Percentiles rank a stretch among this genome's conserved stretches.
Conservation (phyloP, 2,113 vertebrate genomes). For the Otolemur garnettii region DNA sequence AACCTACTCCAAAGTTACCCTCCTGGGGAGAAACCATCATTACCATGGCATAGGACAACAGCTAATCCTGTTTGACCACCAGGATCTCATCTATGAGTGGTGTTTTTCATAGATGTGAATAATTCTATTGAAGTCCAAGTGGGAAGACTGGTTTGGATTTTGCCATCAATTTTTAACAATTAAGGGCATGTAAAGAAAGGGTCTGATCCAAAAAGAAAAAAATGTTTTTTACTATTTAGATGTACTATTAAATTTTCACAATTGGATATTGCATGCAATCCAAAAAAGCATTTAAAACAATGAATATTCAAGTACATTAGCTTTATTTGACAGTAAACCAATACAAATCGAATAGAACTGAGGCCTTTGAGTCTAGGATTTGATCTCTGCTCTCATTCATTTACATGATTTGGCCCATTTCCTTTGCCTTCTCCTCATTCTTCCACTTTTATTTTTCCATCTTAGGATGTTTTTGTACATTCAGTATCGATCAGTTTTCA, state of each 20-base stretch:
- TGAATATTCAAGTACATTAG: constrained; percentile 74
- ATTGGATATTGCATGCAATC: constrained; percentile 54
- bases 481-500: neutral
- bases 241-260: constrained; percentile 32
- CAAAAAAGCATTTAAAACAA: constrained; percentile 76
- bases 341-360: constrained; percentile 69
- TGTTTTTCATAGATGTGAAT: neutral
- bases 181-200: constrained; percentile 2
- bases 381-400: constrained; percentile 54
- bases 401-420: constrained; percentile 62
- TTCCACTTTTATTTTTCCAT: constrained; percentile 11
- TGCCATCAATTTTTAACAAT: constrained; percentile 44
- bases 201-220: neutral
- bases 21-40: neutral
- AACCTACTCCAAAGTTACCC: neutral
- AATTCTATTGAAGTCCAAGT: neutral
- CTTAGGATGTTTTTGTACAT: constrained; percentile 22
- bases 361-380: constrained; percentile 22
- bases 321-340: constrained; percentile 76
- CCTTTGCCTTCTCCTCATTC: constrained; percentile 54
- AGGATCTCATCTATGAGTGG: neutral
- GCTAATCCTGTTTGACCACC: neutral
- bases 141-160: neutral
- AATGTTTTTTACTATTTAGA: constrained; percentile 38
- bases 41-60: neutral